phyloP scores from a whole-genome alignment of 2,113 vertebrate genomes.

The Ploceus nigricollis region DNA sequence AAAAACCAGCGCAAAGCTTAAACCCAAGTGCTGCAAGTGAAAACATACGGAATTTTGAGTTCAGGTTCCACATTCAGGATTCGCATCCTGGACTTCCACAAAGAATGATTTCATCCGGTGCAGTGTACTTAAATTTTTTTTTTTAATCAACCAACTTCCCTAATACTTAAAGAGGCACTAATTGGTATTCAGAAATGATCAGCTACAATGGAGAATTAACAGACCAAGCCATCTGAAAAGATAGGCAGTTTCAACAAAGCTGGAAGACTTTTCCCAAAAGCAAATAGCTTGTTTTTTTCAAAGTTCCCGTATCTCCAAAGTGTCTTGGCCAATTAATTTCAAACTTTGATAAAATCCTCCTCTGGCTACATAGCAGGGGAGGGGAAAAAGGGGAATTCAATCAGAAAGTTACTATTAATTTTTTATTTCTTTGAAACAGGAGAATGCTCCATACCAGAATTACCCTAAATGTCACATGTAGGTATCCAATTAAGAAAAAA shows the following conservation, averaged over 20 bases:
- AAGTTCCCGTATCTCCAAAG: neutral
- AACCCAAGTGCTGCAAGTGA: neutral
- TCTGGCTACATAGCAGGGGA: neutral
- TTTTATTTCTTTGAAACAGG: neutral
- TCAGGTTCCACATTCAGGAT: neutral
- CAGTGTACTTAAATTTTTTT: neutral
- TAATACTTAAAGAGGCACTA: neutral
- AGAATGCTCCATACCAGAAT: neutral
- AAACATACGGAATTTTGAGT: neutral
- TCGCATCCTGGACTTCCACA: neutral
- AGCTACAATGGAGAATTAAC: neutral
- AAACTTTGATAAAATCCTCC: constrained; percentile 39
- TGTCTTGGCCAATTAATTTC: constrained; percentile 30
- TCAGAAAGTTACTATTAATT: neutral
- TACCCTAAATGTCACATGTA: constrained; percentile 11
- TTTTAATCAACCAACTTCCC: neutral
- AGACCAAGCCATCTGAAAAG: neutral
- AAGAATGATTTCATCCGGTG: neutral
- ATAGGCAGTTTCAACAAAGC: neutral
- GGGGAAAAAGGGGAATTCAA: neutral
- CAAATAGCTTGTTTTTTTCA: neutral
- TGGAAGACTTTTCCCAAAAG: constrained; percentile 6
- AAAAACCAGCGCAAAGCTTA: neutral
- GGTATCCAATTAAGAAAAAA: neutral
- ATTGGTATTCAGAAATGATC: neutral